These are phyloP conservation scores for Mystacides longicornis DNA, from an alignment of 2,888 invertebrate species.

Conservation along the genomic window DNA sequence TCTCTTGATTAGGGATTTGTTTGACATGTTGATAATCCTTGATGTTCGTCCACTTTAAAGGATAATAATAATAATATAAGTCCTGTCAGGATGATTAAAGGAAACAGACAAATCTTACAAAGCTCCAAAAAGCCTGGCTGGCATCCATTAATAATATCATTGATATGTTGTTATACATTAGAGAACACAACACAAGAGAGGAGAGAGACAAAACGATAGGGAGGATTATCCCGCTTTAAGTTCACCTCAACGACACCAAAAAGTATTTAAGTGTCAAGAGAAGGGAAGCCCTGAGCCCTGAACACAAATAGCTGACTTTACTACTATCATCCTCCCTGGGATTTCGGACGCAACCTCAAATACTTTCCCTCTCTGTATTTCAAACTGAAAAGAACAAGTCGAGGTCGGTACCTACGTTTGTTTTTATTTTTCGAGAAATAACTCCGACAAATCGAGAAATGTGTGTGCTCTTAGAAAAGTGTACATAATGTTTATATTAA, in stretches of 20 bases:
- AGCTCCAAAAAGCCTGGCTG: not conserved
- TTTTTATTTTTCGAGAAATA: not conserved
- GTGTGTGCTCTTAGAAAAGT: too few relatives aligned
- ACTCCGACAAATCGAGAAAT: not conserved
- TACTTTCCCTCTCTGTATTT: not conserved
- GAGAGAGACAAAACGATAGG: not conserved
- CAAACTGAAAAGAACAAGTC: not conserved
- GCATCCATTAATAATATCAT: conserved; percentile 2
- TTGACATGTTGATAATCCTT: too few relatives aligned
- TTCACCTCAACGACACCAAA: conserved; percentile 1
- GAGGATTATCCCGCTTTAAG: not conserved
- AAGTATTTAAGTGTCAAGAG: conserved; percentile 2
- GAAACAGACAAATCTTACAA: not conserved
- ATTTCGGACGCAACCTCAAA: not conserved
- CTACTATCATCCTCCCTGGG: not conserved
- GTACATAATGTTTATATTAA: too few relatives aligned
- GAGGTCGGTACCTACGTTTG: not conserved
- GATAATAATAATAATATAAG: not conserved
- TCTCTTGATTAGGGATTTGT: too few relatives aligned
- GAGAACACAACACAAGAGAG: not conserved
- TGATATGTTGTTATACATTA: not conserved
- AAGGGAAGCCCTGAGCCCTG: not conserved
- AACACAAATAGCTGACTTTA: not conserved
- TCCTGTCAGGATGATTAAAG: not conserved
- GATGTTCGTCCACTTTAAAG: not conserved